Evolutionary conservation across 2,113 vertebrate genomes (phyloP).

Genomic region (Oreocharis arfaki): DNA sequence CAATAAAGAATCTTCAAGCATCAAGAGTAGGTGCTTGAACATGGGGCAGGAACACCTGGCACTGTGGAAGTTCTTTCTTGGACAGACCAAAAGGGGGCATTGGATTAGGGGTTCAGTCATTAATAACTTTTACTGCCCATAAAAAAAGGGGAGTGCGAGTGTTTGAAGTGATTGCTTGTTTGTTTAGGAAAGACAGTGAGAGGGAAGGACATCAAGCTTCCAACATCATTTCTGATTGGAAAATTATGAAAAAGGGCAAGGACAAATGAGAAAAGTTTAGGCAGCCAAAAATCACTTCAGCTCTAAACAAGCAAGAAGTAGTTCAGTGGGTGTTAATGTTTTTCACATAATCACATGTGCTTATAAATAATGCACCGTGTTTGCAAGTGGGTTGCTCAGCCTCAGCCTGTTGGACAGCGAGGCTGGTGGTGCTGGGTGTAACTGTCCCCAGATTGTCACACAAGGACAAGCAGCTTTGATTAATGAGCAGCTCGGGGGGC

Average conservation of each 20-base stretch:
- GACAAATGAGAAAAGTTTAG: background rate
- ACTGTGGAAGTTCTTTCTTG: background rate
- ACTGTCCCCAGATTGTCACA: background rate
- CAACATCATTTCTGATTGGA: background rate
- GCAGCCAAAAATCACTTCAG: background rate
- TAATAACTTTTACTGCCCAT: background rate
- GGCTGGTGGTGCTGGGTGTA: background rate
- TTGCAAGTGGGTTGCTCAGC: background rate
- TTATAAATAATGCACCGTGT: background rate
- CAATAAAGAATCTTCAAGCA: background rate
- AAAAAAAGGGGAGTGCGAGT: background rate
- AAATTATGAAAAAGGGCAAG: background rate
- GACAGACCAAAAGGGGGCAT: too few species aligned
- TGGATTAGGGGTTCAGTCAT: background rate
- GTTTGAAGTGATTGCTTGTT: background rate
- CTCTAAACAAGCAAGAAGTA: background rate
- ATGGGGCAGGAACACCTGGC: too few species aligned
- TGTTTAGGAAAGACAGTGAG: background rate
- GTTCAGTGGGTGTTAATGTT: background rate
- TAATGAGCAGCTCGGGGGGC: background rate
- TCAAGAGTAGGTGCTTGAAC: background rate
- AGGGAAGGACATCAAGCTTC: background rate
- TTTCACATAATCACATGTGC: background rate
- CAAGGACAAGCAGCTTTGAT: background rate
- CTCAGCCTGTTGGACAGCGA: background rate